Conservation (phyloP, 2,797 vertebrate genomes). For the Coranthus polyacanthus region DNA sequence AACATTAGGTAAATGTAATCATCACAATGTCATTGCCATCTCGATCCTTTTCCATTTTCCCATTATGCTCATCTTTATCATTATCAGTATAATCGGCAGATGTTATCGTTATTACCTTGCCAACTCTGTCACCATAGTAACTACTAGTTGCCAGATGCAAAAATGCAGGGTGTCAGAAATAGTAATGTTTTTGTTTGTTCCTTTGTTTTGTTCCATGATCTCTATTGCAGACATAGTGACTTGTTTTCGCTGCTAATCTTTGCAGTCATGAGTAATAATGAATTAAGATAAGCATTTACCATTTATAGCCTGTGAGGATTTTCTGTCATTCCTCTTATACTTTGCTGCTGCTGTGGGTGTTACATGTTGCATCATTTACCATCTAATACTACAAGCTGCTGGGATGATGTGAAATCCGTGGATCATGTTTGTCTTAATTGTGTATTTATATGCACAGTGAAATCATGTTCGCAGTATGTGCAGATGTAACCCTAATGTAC, state of each 20-base stretch:
- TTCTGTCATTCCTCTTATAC: neutral
- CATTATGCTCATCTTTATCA: conserved; percentile 28
- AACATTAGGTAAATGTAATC: conserved; percentile 14
- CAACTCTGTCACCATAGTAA: conserved; percentile 60
- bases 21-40: conserved; percentile 16
- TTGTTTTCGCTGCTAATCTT: neutral
- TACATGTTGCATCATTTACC: neutral
- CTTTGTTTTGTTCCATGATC: conserved; percentile 2
- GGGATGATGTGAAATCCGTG: neutral
- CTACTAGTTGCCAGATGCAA: conserved; percentile 48
- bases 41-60: conserved; percentile 16
- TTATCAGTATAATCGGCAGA: conserved; percentile 47
- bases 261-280: neutral
- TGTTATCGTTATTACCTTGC: conserved; percentile 28
- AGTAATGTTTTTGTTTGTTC: conserved; percentile 28
- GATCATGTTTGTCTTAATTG: neutral
- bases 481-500: neutral
- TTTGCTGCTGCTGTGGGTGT: neutral
- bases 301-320: neutral
- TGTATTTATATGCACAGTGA: neutral
- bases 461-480: neutral
- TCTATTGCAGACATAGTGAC: conserved; percentile 3
- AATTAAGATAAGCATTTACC: conserved; percentile 6
- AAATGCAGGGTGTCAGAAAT: conserved; percentile 40
- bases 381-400: neutral